Evolutionary conservation across 2,888 invertebrate genomes (phyloP).

Genomic region (Archips crataeganus): DNA sequence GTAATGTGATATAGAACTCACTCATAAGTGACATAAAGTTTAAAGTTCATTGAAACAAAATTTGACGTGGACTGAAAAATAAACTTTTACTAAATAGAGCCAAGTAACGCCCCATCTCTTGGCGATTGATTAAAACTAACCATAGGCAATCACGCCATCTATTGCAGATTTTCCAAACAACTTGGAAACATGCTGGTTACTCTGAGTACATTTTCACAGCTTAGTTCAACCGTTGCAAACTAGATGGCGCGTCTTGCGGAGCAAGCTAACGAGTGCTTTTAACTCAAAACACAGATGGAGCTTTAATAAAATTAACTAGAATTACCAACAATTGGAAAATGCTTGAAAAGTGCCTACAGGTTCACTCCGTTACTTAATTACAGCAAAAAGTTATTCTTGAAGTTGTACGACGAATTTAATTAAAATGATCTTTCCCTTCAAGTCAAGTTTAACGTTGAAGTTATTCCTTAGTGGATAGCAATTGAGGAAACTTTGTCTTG

Average conservation of each 20-base stretch:
- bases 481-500: slow-evolving; percentile 60
- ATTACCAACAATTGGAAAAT: slow-evolving; percentile 9
- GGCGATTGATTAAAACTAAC: not conserved
- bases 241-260: slow-evolving; percentile 5
- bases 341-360: slow-evolving; percentile 32
- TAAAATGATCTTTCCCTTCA: slow-evolving; percentile 63
- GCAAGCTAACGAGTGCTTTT: too few species aligned
- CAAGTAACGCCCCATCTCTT: slow-evolving; percentile 8
- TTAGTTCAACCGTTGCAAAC: not conserved
- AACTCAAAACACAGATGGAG: slow-evolving; percentile 8
- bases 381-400: slow-evolving; percentile 56
- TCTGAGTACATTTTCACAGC: not conserved
- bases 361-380: slow-evolving; percentile 47
- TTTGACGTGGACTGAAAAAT: too few species aligned
- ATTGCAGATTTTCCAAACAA: slow-evolving; percentile 6
- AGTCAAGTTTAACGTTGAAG: slow-evolving; percentile 54
- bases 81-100: too few species aligned
- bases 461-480: slow-evolving; percentile 63
- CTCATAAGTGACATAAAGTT: too few species aligned
- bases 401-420: slow-evolving; percentile 66
- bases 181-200: not conserved
- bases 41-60: too few species aligned
- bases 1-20: too few species aligned
- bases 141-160: slow-evolving; percentile 11
- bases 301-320: slow-evolving; percentile 5